phyloP scores from a whole-genome alignment of 2,113 vertebrate species.

The Tachuris rubrigastra region DNA sequence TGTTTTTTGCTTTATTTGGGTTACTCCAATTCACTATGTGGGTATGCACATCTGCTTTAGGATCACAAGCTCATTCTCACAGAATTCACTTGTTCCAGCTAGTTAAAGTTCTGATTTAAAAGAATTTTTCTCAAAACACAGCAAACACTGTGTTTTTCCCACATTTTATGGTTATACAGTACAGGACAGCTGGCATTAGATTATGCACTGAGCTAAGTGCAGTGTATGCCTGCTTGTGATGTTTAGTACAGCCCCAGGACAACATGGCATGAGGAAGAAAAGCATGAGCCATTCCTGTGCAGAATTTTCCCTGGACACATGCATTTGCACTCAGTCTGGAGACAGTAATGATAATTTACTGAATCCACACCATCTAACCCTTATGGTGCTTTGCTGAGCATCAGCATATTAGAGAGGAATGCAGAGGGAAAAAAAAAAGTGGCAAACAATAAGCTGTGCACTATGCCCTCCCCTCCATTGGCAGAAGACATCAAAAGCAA shows the following conservation, averaged over 20 bases:
- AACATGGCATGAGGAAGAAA: neutral
- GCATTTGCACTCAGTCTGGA: neutral
- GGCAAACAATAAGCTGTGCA: neutral
- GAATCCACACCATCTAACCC: neutral
- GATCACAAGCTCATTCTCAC: neutral
- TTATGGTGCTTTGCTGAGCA: neutral
- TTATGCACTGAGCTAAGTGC: neutral
- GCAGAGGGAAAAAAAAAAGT: neutral
- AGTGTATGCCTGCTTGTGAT: rapidly evolving
- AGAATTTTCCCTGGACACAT: neutral
- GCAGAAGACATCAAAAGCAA: neutral
- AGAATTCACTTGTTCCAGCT: neutral
- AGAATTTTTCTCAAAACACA: neutral
- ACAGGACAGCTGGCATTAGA: neutral
- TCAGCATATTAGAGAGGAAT: neutral
- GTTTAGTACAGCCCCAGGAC: neutral
- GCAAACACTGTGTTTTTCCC: neutral
- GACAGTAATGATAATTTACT: neutral
- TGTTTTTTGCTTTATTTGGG: neutral
- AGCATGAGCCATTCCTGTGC: neutral
- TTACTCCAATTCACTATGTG: neutral
- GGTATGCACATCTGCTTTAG: neutral
- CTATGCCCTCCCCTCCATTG: rapidly evolving
- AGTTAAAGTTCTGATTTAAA: neutral
- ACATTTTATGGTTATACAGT: neutral